Conservation (phyloP, 35 echinoderm and acorn worm species). For the Eucidaris tribuloides region DNA sequence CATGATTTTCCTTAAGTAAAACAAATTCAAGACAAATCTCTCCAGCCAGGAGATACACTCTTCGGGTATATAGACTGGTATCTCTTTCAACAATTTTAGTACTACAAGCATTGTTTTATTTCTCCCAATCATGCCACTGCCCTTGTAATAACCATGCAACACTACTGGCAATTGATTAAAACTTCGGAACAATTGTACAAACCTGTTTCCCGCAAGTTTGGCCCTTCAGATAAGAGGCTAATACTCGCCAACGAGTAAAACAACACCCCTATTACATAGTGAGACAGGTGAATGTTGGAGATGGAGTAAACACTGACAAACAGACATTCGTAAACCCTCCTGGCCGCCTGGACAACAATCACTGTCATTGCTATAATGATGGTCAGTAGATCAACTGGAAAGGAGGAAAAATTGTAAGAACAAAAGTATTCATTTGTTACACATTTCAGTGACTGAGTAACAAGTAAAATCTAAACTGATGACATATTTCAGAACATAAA, state of each 20-base stretch:
- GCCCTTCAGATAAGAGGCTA: conserved; percentile 69
- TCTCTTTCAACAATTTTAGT: too few species aligned
- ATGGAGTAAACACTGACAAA: conserved; percentile 80
- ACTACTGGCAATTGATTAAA: neutral
- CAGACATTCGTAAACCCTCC: conserved; percentile 69
- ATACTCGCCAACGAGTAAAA: conserved; percentile 64
- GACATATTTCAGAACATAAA: too few species aligned
- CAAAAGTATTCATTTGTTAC: too few species aligned
- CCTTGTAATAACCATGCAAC: neutral
- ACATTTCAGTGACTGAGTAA: too few species aligned
- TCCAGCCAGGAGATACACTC: too few species aligned
- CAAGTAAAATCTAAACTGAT: too few species aligned
- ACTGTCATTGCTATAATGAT: conserved; percentile 51
- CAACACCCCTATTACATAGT: conserved; percentile 71
- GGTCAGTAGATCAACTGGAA: conserved; percentile 47
- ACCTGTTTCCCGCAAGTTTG: conserved; percentile 54
- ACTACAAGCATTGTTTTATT: too few species aligned
- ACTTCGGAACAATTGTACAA: neutral
- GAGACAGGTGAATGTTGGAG: conserved; percentile 80
- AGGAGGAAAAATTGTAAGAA: neutral
- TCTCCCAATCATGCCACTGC: too few species aligned
- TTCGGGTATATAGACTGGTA: too few species aligned
- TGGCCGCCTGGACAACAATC: conserved; percentile 61
- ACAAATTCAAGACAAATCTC: too few species aligned
- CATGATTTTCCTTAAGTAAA: too few species aligned